Conservation (phyloP, 2,797 vertebrate genomes). For the Threskiornis aethiopicus region DNA sequence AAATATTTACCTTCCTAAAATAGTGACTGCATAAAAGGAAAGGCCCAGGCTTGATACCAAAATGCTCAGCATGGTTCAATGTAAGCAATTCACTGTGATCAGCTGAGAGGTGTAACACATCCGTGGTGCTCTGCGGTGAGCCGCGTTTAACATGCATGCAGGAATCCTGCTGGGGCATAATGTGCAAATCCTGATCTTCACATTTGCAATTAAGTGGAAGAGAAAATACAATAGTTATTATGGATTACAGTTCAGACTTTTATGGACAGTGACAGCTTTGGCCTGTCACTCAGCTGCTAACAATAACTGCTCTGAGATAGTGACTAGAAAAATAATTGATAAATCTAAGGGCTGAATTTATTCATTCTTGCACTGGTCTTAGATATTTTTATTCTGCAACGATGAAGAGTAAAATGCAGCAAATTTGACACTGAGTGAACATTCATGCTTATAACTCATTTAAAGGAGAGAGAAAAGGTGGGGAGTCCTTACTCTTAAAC, state of each 20-base stretch:
- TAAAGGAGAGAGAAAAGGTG: background rate
- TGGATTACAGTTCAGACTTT: background rate
- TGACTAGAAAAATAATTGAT: background rate
- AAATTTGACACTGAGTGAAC: background rate
- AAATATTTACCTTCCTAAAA: constrained; percentile 23
- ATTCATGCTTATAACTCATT: background rate
- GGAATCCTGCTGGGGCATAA: background rate
- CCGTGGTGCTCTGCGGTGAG: accelerated
- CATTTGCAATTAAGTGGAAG: background rate
- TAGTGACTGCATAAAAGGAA: background rate
- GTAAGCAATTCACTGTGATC: background rate
- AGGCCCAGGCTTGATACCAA: background rate
- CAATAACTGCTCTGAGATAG: background rate
- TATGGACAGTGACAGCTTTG: background rate
- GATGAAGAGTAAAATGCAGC: background rate
- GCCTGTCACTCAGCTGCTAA: background rate
- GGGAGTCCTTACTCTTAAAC: background rate
- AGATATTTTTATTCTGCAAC: background rate
- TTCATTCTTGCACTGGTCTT: background rate
- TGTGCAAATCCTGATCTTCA: background rate
- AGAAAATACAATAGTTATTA: background rate
- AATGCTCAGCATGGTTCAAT: accelerated
- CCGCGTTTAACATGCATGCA: accelerated
- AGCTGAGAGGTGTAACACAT: background rate
- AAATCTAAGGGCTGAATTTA: background rate